These are phyloP conservation scores for Lissocephala sabroskyi DNA, from an alignment of 2,888 invertebrate genomes.

Conservation along the genomic window DNA sequence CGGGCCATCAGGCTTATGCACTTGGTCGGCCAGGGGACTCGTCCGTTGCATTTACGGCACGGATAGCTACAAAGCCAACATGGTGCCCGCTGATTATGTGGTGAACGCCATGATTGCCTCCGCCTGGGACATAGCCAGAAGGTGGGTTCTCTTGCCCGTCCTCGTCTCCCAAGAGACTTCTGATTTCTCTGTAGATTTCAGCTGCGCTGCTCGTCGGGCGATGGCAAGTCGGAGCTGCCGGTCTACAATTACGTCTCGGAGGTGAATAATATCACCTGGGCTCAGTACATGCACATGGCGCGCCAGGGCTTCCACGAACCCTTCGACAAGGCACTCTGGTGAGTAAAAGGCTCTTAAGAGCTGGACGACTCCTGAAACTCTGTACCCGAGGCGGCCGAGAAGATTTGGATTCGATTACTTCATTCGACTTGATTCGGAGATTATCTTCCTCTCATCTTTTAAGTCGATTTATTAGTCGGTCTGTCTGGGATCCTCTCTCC, in stretches of 20 bases:
- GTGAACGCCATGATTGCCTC: slow-evolving; percentile 72
- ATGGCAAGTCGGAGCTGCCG: slow-evolving; percentile 64
- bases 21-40: slow-evolving; percentile 71
- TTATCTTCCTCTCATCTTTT: too few relatives aligned
- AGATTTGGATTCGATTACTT: too few relatives aligned
- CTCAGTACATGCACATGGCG: slow-evolving; percentile 71
- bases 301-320: slow-evolving; percentile 72
- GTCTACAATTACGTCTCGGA: slow-evolving; percentile 73
- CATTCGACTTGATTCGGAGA: too few relatives aligned
- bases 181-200: slow-evolving; percentile 48
- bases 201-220: slow-evolving; percentile 35
- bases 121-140: slow-evolving; percentile 71
- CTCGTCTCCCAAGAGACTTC: too few relatives aligned
- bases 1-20: slow-evolving; percentile 72
- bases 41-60: slow-evolving; percentile 71
- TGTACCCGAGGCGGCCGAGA: too few relatives aligned
- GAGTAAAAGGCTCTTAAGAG: too few relatives aligned
- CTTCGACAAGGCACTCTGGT: slow-evolving; percentile 72
- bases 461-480: too few relatives aligned
- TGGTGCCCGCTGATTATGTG: slow-evolving; percentile 73
- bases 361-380: too few relatives aligned
- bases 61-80: slow-evolving; percentile 68
- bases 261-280: slow-evolving; percentile 72
- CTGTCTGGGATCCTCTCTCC: too few relatives aligned
- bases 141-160: slow-evolving; percentile 49